These are phyloP conservation scores for Columba livia DNA, from an alignment of 2,113 vertebrate species.

Conservation along the genomic window DNA sequence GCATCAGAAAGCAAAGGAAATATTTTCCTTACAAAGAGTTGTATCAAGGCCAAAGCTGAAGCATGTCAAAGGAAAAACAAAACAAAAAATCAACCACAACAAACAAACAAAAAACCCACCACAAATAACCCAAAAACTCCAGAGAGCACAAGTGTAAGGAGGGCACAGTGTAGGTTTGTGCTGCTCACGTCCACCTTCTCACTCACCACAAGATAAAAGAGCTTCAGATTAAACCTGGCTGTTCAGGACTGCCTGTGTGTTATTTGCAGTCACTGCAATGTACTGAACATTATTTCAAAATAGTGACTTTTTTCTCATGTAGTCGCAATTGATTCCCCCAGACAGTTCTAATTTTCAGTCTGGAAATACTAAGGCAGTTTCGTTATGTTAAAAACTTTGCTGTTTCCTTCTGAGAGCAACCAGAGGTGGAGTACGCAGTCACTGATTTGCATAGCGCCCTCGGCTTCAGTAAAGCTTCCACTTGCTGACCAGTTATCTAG, in stretches of 20 bases:
- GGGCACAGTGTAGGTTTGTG: too few species aligned
- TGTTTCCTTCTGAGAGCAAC: not conserved
- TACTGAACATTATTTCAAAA: not conserved
- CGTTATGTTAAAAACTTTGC: not conserved
- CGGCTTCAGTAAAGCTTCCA: not conserved
- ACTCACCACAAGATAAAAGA: not conserved
- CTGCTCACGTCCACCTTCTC: not conserved
- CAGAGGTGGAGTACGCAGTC: not conserved
- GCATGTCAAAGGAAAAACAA: not conserved
- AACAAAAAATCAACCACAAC: too few species aligned
- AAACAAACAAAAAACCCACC: not conserved
- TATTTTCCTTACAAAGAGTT: not conserved
- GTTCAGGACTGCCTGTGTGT: not conserved
- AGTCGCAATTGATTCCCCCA: not conserved
- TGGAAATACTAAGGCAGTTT: not conserved
- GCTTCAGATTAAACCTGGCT: not conserved
- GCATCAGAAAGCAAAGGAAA: not conserved
- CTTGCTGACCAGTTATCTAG: not conserved
- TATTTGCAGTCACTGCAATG: not conserved
- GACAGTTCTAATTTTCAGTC: not conserved
- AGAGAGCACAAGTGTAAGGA: not conserved
- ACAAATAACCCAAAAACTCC: not conserved
- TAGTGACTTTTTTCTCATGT: not conserved
- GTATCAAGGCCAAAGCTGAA: not conserved
- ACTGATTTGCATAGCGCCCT: not conserved